phyloP scores from a whole-genome alignment of 2,797 vertebrate species.

The Channa striata region DNA sequence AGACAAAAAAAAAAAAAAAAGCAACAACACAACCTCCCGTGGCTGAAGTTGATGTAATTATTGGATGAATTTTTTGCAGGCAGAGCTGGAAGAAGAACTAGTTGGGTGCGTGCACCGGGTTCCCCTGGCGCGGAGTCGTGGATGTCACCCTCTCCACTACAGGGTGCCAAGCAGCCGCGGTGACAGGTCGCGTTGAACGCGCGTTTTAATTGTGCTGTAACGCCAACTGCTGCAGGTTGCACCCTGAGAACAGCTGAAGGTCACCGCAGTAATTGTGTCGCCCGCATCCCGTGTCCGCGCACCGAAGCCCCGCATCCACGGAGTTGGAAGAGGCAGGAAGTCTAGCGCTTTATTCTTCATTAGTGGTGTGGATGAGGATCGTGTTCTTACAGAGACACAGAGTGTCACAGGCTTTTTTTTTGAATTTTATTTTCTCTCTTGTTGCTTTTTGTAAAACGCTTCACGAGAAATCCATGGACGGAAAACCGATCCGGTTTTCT shows the following conservation, averaged over 20 bases:
- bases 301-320: constrained; percentile 3
- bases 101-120: constrained; percentile 56
- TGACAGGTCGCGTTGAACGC: constrained; percentile 74
- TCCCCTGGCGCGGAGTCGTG: constrained; percentile 73
- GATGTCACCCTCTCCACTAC: constrained; percentile 74
- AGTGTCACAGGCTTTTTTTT: no score
- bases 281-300: constrained; percentile 26
- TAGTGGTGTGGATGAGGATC: not conserved
- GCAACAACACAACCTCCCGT: constrained; percentile 29
- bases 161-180: constrained; percentile 71
- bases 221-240: constrained; percentile 73
- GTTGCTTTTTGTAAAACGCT: not conserved
- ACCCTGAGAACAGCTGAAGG: constrained; percentile 70
- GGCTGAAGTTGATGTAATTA: constrained; percentile 54
- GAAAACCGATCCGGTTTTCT: not conserved
- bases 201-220: constrained; percentile 79
- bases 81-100: constrained; percentile 50
- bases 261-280: constrained; percentile 57
- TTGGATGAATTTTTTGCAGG: constrained; percentile 47
- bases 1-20: not conserved
- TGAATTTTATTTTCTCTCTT: not conserved
- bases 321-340: constrained; percentile 11
- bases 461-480: not conserved
- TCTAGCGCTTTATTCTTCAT: not conserved
- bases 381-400: not conserved